Evolutionary conservation across 2,888 invertebrate genomes (phyloP).

Genomic region (Trypoxylon attenuatum): DNA sequence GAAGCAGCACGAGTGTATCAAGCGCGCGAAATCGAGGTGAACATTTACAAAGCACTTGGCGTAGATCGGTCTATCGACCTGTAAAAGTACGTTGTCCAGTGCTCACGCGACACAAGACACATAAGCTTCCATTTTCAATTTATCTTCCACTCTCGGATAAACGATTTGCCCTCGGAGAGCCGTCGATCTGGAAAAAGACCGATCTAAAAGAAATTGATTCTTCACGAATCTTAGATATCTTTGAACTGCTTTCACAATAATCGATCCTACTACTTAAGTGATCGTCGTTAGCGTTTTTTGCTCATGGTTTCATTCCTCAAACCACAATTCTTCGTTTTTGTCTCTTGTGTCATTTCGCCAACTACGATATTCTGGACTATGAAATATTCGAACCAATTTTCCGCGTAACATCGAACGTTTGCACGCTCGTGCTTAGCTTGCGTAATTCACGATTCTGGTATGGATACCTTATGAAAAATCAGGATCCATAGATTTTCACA

Average conservation of each 20-base stretch:
- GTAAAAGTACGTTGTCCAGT: neutral
- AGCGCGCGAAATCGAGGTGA: no score
- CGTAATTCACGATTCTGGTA: no score
- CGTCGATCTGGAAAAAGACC: neutral
- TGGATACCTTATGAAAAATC: no score
- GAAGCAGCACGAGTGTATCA: no score
- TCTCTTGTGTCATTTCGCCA: no score
- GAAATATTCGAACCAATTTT: no score
- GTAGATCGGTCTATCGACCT: neutral
- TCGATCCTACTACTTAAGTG: neutral
- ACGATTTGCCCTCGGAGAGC: neutral
- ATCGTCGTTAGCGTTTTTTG: neutral
- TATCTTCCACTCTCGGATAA: neutral
- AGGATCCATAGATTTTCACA: no score
- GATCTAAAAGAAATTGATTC: conserved; percentile 1
- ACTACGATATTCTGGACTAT: no score
- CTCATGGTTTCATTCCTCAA: neutral
- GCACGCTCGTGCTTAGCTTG: no score
- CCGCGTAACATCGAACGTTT: no score
- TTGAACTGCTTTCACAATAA: neutral
- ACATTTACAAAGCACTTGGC: no score
- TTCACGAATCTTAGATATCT: neutral
- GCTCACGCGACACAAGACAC: neutral
- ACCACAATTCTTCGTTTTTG: no score
- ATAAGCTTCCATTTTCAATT: neutral